These are phyloP conservation scores for Dasyornis broadbenti DNA, from an alignment of 2,113 vertebrate species.

Conservation along the genomic window DNA sequence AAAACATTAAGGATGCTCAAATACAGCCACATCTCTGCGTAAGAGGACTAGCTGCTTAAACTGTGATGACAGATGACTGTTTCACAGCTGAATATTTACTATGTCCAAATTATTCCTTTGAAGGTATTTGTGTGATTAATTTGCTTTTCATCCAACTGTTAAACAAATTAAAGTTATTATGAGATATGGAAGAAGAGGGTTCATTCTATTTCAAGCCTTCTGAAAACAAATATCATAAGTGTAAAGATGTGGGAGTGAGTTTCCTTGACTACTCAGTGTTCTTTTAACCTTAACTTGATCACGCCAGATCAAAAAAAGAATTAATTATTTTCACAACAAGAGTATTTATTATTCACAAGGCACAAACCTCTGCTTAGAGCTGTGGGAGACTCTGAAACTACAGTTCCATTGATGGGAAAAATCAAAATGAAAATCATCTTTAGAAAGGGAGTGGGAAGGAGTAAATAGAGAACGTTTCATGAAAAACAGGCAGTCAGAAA, in stretches of 20 bases:
- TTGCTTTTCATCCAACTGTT: conserved; percentile 27
- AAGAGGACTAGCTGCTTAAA: background rate
- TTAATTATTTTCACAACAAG: background rate
- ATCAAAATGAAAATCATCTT: background rate
- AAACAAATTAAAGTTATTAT: conserved; percentile 24
- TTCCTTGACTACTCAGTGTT: background rate
- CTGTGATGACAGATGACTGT: background rate
- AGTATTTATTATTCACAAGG: background rate
- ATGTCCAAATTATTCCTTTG: background rate
- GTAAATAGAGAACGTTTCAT: background rate
- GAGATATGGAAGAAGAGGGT: background rate
- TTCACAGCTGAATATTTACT: background rate
- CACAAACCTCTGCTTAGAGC: background rate
- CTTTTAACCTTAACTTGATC: background rate
- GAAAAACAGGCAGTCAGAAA: background rate
- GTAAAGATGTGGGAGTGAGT: background rate
- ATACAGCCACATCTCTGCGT: background rate
- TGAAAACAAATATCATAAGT: background rate
- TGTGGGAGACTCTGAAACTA: background rate
- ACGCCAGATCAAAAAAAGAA: background rate
- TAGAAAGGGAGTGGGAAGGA: background rate
- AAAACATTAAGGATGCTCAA: background rate
- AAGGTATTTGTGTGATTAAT: background rate
- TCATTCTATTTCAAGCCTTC: background rate
- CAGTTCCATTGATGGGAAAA: background rate